Evolutionary conservation across 1,140 invertebrate genomes (phyloP), one percentile per base, ranked within the genome.

Genomic region (Ephestia elutella): DNA sequence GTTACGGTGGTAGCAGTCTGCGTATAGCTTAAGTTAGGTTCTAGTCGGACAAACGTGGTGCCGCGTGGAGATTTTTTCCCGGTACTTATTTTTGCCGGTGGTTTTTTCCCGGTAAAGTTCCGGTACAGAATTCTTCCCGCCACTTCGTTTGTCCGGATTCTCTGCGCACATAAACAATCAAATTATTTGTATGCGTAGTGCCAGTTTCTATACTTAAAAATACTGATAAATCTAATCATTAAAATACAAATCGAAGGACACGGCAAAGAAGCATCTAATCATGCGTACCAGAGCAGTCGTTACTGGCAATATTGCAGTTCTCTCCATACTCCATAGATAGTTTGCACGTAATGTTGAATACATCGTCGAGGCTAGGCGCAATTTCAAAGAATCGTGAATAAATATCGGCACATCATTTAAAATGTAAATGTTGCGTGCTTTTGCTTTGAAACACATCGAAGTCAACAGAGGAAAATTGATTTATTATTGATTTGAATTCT

Each of bases 341-440:
- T 15, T 44, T 15, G 38, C 38, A 44, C 15, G 38, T 44, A 44
- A 44, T 44, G 38, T 13, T 15, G 38, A 44, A 44, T 44, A 15
- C 30, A 57, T 56, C 58, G 59, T 50, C 63, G 60, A 58, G 57
- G 60, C 58, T 63, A 17, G 56, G 55, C 49, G 49, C 54, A 57
- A 59, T 49, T 72, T 73, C 70, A 58, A 56, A 61, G 73, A 72
- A 74, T 66, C 71, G 58, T 66, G 65, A 65, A 63, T 62, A 62
- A 60, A 63, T 65, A 49, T 60, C 44, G 48, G 59, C 63, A 59
- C 62, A 66, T 71, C 61, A 71, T 73, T 75, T 73, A 69, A 65
- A 71, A 71, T 72, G 73, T 56, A 71, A 72, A 75, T 78, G 62
- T 62, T 65, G 66, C 70, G 60, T 65, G 64, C 56, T 60, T 59